phyloP scores from a whole-genome alignment of 2,113 vertebrate genomes.

The Seriola aureovittata region DNA sequence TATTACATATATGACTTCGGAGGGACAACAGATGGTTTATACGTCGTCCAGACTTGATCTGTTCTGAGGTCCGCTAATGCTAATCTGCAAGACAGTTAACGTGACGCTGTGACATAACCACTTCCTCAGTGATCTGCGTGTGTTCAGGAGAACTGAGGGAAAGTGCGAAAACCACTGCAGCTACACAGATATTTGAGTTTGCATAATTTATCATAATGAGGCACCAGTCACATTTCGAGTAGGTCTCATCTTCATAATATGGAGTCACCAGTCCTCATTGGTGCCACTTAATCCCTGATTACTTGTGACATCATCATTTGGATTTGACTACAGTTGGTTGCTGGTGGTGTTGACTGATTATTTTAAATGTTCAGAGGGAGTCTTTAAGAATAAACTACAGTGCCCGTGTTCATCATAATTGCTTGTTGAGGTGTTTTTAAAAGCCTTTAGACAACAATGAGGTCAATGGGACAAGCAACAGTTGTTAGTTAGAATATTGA shows the following conservation, averaged over 20 bases:
- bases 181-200: constrained; percentile 1
- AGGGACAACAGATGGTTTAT: constrained; percentile 53
- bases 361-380: no score
- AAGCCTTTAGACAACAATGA: not conserved
- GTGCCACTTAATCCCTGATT: constrained; percentile 64
- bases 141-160: not conserved
- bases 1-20: constrained; percentile 43
- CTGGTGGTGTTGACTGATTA: no score
- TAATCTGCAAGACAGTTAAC: constrained; percentile 18
- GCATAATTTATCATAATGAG: not conserved
- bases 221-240: constrained; percentile 10
- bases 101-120: constrained; percentile 11
- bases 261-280: constrained; percentile 31
- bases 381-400: not conserved
- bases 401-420: not conserved
- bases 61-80: constrained; percentile 43
- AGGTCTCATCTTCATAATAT: constrained; percentile 31
- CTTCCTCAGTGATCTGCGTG: not conserved
- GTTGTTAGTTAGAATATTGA: not conserved
- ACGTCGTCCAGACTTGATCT: constrained; percentile 48
- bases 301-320: constrained; percentile 64
- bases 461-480: not conserved
- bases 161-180: not conserved
- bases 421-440: not conserved
- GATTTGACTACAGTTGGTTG: constrained; percentile 35